Base-by-base conservation (phyloP, 2,797 vertebrate species). In the Champsocephalus gunnari region DNA sequence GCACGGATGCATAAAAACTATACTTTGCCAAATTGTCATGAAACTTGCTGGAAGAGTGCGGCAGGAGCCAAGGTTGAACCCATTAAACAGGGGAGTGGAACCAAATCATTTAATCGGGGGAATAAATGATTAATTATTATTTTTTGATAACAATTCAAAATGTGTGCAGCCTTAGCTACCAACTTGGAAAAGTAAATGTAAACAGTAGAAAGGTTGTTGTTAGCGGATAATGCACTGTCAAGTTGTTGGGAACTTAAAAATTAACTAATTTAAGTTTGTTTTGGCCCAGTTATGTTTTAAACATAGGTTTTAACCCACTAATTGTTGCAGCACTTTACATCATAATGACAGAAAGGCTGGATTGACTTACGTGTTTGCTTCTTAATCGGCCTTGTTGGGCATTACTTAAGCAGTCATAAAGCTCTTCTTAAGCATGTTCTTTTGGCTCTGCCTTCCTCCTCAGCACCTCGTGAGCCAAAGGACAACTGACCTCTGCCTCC, bases 351-450 rank as follows among this genome's bases (percentile, higher is more conserved):
- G 57, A 71, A 64, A 84, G 79, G 50, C 72, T 45, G 56, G 45
- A 84, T 80, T 73, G 63, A 51, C 45, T 82, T 59, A 63, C 38
- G 75, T 65, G 55, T 57, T 75, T 60, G 64, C 14, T 56, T 72
- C 49, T 58, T 68, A 82, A 73, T 62, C 16, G 3, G 47, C 55
- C 47, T 78, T 63, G n/a, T 48, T 61, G 16, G 9, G 12, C 14
- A 12, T 62, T 70, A 51, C 71, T 64, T 43, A 57, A 47, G 51
- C 34, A 54, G 24, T 59, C 44, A 56, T 47, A 47, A 75, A 57
- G 71, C 57, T 54, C 9, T 59, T 12, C 50, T 50, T 65, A 38
- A 58, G 24, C 14, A 17, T 56, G 54, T 49, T 77, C 60, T 73
- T 58, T 55, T 44, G 24, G 59, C 48, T 38, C 34, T 2, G 34